Evolutionary conservation across 2,113 vertebrate genomes (phyloP).

Genomic region (Eptatretus burgeri): DNA sequence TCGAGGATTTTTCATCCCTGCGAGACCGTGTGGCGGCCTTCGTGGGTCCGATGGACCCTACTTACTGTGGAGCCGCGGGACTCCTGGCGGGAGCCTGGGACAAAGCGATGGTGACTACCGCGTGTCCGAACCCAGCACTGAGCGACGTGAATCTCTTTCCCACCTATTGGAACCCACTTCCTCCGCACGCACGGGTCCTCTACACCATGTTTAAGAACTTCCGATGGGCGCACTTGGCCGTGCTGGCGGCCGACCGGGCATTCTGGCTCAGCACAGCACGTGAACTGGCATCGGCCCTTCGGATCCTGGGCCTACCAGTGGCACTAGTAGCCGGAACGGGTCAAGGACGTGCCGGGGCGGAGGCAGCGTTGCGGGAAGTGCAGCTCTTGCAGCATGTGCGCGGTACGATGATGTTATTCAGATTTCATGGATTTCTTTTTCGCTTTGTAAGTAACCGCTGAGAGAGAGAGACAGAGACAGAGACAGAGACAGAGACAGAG

Average conservation of each 20-base stretch:
- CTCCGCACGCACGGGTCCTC: neutral
- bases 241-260: slow-evolving; percentile 2
- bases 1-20: neutral
- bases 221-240: neutral
- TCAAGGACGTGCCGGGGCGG: neutral
- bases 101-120: neutral
- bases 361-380: neutral
- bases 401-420: neutral
- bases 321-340: neutral
- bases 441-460: neutral
- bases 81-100: neutral
- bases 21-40: neutral
- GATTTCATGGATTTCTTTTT: neutral
- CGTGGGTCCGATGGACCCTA: neutral
- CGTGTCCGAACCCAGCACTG: neutral
- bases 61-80: neutral
- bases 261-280: neutral
- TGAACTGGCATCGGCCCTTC: neutral
- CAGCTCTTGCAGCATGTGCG: neutral
- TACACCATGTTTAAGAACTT: neutral
- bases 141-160: neutral
- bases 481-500: neutral
- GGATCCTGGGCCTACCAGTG: slow-evolving; percentile 2
- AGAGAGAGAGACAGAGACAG: neutral
- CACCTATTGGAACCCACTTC: neutral